These are phyloP conservation scores for Plemyria rubiginata DNA, from an alignment of 2,888 invertebrate species.

Conservation along the genomic window DNA sequence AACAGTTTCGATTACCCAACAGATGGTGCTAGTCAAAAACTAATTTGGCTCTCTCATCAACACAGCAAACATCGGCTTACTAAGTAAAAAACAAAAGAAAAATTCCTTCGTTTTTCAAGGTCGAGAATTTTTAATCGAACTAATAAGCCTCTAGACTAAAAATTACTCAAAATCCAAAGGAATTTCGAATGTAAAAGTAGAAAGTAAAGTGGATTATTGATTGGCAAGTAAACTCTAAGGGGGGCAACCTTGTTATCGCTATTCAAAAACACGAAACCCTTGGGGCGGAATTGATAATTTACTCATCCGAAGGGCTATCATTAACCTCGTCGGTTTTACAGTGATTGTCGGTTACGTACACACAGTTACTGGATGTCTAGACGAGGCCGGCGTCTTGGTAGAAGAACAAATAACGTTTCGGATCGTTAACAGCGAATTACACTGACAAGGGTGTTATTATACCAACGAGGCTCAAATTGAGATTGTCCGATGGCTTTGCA, in stretches of 20 bases:
- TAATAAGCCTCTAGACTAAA: constrained; percentile 22
- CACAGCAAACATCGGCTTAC: constrained; percentile 32
- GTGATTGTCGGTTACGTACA: constrained; percentile 77
- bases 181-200: neutral
- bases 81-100: constrained; percentile 36
- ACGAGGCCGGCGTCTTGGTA: constrained; percentile 65
- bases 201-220: constrained; percentile 21
- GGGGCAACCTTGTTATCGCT: constrained; percentile 69
- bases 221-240: constrained; percentile 47
- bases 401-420: constrained; percentile 83
- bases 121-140: constrained; percentile 51
- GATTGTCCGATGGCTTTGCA: constrained; percentile 56
- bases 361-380: constrained; percentile 67
- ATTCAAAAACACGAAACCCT: constrained; percentile 75
- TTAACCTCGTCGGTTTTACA: constrained; percentile 74
- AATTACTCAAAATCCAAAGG: constrained; percentile 17
- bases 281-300: constrained; percentile 84
- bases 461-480: constrained; percentile 58
- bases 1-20: neutral
- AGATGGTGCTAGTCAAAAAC: constrained; percentile 2
- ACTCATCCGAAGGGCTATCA: constrained; percentile 82
- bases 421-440: constrained; percentile 80
- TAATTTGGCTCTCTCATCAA: constrained; percentile 6
- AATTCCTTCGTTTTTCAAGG: constrained; percentile 48
- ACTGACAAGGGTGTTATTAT: constrained; percentile 69